phyloP scores from a whole-genome alignment of 2,888 invertebrate species.

The Apamea anceps region DNA sequence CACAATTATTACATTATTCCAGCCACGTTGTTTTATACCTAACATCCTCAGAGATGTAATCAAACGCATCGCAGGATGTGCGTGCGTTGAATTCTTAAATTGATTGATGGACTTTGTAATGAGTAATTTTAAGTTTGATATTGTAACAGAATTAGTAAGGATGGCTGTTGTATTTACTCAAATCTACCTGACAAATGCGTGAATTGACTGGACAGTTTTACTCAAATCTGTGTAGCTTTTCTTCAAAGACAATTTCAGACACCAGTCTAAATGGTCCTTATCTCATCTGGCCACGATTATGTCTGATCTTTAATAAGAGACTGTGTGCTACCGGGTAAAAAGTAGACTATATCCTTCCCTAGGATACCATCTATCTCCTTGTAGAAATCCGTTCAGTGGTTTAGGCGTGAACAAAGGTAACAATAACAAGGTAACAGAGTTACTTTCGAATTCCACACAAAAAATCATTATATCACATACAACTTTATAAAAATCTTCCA shows the following conservation, averaged over 20 bases:
- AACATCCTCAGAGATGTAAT: conserved; percentile 77
- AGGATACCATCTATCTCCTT: too few relatives aligned
- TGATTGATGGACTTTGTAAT: conserved; percentile 61
- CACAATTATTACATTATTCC: conserved; percentile 62
- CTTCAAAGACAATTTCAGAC: background rate
- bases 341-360: too few relatives aligned
- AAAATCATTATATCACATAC: too few relatives aligned
- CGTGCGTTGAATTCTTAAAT: conserved; percentile 72
- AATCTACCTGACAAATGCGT: background rate
- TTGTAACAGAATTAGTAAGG: conserved; percentile 13
- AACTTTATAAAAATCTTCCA: background rate
- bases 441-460: too few relatives aligned
- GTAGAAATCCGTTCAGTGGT: background rate
- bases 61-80: conserved; percentile 73
- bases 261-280: background rate
- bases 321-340: background rate
- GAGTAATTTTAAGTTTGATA: conserved; percentile 29
- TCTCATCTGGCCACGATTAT: background rate
- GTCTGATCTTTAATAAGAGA: background rate
- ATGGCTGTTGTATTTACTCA: background rate
- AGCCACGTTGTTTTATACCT: conserved; percentile 67
- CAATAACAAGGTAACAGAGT: background rate
- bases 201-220: background rate
- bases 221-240: background rate
- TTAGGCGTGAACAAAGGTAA: background rate